These are phyloP conservation scores for Myodes glareolus DNA, from an alignment of 2,113 vertebrate species.

Conservation along the genomic window DNA sequence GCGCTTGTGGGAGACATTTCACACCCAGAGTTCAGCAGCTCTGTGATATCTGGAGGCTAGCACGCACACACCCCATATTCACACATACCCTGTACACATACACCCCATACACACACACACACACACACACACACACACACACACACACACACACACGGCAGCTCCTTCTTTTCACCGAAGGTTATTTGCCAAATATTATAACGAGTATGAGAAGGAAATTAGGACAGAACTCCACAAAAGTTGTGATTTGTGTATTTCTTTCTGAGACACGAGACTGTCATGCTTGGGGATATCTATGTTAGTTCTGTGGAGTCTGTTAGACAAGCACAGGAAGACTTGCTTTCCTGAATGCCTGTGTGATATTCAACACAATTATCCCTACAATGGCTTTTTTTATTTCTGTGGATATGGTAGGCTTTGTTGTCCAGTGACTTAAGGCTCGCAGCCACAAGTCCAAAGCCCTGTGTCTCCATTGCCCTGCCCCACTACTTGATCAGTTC, in stretches of 20 bases:
- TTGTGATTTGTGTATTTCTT: not conserved
- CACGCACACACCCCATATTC: too few species aligned
- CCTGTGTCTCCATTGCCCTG: conserved; percentile 22
- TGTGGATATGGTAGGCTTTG: conserved; percentile 7
- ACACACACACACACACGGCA: not conserved
- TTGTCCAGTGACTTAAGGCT: conserved; percentile 10
- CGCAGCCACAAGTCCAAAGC: conserved; percentile 10
- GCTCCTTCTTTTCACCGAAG: not conserved
- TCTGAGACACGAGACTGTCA: not conserved
- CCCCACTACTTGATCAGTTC: not conserved
- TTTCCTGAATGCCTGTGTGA: not conserved
- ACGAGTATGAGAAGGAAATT: not conserved
- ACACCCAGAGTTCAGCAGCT: not conserved
- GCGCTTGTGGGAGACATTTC: not conserved
- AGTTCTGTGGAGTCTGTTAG: not conserved
- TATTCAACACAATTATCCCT: not conserved
- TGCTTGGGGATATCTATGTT: not conserved
- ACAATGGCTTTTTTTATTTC: not conserved
- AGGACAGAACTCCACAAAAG: not conserved
- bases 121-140: too few species aligned
- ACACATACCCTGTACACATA: not conserved
- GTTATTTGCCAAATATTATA: not conserved
- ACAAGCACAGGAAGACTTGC: not conserved
- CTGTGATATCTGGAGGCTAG: too few species aligned
- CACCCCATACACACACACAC: too few species aligned